Percentiles rank a stretch among this genome's conserved stretches.
Conservation (phyloP, 1,140 invertebrate genomes). For the Nephila pilipes region DNA sequence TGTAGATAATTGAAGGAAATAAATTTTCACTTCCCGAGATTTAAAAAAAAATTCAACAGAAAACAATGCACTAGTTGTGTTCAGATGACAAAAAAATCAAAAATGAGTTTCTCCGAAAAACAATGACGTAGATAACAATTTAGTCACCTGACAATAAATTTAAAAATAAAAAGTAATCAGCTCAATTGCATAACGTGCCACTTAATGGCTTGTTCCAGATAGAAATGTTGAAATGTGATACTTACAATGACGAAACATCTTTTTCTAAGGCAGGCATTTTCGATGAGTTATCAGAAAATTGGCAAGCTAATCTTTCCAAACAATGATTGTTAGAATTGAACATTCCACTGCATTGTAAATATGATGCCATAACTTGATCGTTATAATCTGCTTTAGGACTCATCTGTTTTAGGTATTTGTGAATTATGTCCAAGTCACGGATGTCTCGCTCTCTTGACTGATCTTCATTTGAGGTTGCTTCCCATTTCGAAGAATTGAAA, state of each 20-base stretch:
- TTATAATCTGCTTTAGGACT: constrained; percentile 78
- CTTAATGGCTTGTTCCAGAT: neutral
- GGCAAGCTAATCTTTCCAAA: constrained; percentile 80
- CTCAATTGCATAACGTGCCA: no score
- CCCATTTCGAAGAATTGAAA: neutral
- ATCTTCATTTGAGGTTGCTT: neutral
- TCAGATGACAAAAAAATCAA: no score
- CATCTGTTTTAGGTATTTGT: constrained; percentile 78
- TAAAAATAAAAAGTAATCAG: no score
- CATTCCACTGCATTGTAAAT: constrained; percentile 80
- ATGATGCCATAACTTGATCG: constrained; percentile 80
- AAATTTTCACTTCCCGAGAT: no score
- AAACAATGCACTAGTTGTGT: no score
- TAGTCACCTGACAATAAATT: no score
- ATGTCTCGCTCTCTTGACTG: constrained; percentile 14
- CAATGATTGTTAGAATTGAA: constrained; percentile 78
- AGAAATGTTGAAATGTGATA: neutral
- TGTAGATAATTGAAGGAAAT: no score
- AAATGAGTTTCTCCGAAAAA: no score
- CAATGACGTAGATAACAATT: no score
- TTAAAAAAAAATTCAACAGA: no score
- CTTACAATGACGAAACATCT: constrained; percentile 80
- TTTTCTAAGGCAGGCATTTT: constrained; percentile 79
- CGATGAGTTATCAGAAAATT: constrained; percentile 81
- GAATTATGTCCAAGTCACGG: constrained; percentile 77